Base-by-base conservation (phyloP, 2,797 vertebrate genomes). In the Cyclopterus lumpus region DNA sequence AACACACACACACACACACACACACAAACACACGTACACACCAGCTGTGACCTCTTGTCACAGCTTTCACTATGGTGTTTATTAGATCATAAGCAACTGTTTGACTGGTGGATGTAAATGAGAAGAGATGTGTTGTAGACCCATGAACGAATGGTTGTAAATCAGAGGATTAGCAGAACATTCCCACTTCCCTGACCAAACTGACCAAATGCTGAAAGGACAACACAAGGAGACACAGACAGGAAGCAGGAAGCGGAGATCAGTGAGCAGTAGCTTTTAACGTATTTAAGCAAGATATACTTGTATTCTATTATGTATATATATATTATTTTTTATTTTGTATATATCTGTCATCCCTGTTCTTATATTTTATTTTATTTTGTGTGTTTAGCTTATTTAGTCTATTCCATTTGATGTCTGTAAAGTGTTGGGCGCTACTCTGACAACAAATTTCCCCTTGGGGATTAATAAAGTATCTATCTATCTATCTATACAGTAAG, bases 41-140 rank as follows among this genome's bases (percentile, higher is more conserved):
- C 75, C 90, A 92, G 92, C 89, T 91, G 90, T 86, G 87, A 85
- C 85, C 82, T 87, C 84, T 75, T 90, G 90, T 85, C 88, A 81
- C 68, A 59, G 89, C 85, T 86, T 79, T 89, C 88, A 73, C 83
- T 86, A 71, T 79, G 73, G 81, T 63, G 81, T 91, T 91, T 87
- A 92, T 89, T 80, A 76, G 67, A 84, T 78, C 87, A 78, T 0
- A 12, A 78, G 82, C 91, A 92, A 83, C 92, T 93, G 92, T 77
- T 67, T 58, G 81, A 86, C 77, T 75, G 61, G 28, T 22, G 36
- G 75, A 15, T 26, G 53, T 51, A 59, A 20, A 68, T 10, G 63
- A 63, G 36, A 63, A 14, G 57, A 59, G 70, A 57, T 30, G 26
- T 26, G 48, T 22, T n/a, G n/a, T n/a, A n/a, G n/a, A n/a, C n/a